Conservation (phyloP, 2,797 vertebrate genomes). For the Chromobotia macracanthus region DNA sequence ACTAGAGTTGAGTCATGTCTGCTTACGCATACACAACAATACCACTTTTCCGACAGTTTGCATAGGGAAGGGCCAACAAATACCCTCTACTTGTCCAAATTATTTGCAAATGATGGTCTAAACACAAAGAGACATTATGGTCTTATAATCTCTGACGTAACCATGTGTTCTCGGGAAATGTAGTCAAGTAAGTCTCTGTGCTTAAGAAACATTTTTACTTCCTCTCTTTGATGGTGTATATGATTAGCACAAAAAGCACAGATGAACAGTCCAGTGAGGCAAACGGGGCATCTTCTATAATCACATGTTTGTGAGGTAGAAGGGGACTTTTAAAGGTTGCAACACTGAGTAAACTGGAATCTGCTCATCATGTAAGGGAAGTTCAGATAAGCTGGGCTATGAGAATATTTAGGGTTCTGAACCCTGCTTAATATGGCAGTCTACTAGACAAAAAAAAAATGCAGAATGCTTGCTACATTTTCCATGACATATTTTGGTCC, state of each 20-base stretch:
- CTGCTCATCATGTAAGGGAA: not conserved
- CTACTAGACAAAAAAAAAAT: slow-evolving; percentile 53
- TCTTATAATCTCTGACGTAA: not conserved
- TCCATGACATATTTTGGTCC: slow-evolving; percentile 50
- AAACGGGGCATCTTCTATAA: slow-evolving; percentile 14
- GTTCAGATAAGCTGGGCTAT: not conserved
- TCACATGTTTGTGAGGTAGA: slow-evolving; percentile 40
- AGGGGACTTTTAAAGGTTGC: slow-evolving; percentile 16
- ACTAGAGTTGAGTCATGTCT: slow-evolving; percentile 30
- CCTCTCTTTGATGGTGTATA: not conserved
- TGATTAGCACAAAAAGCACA: not conserved
- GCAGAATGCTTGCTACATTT: slow-evolving; percentile 38
- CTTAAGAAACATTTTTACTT: slow-evolving; percentile 19
- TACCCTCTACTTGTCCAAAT: slow-evolving; percentile 1
- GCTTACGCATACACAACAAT: slow-evolving; percentile 20
- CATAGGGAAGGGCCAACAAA: not conserved
- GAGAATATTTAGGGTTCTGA: slow-evolving; percentile 24
- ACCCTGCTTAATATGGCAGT: slow-evolving; percentile 50
- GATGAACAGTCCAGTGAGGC: not conserved
- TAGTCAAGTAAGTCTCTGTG: not conserved
- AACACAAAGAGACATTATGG: not conserved
- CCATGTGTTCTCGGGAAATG: not conserved
- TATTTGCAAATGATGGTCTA: not conserved
- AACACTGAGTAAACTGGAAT: not conserved
- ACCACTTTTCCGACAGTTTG: slow-evolving; percentile 9